Conservation (phyloP, 2,888 invertebrate species). For the Salticus scenicus region DNA sequence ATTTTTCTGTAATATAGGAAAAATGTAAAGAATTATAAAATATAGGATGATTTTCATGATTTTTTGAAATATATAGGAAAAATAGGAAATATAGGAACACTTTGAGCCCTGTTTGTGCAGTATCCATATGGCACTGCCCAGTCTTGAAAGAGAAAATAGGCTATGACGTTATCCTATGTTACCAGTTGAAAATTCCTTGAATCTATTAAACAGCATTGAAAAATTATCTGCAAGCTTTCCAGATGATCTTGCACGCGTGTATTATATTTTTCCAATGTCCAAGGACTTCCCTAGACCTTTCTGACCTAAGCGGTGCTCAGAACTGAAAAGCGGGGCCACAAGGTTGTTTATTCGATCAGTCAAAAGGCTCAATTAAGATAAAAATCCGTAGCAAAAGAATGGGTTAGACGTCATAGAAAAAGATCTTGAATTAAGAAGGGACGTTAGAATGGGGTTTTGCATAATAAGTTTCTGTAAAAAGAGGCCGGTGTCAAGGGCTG, state of each 20-base stretch:
- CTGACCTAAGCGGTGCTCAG: constrained; percentile 10
- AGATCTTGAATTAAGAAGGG: constrained; percentile 18
- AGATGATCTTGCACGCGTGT: neutral
- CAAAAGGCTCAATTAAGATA: constrained; percentile 5
- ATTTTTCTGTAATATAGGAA: too few relatives aligned
- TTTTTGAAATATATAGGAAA: too few relatives aligned
- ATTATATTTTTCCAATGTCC: constrained; percentile 8
- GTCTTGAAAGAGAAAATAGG: too few relatives aligned
- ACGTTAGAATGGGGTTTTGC: constrained; percentile 43
- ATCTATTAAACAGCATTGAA: neutral
- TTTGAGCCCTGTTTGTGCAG: too few relatives aligned
- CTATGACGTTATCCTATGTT: too few relatives aligned
- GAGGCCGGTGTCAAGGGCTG: constrained; percentile 58
- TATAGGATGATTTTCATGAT: too few relatives aligned
- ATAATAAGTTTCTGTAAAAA: constrained; percentile 42
- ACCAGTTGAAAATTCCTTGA: too few relatives aligned
- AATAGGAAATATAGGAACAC: too few relatives aligned
- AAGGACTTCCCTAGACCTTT: constrained; percentile 46
- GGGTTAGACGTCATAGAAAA: neutral
- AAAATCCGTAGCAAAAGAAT: constrained; percentile 9
- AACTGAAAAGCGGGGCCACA: neutral
- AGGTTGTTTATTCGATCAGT: constrained; percentile 15
- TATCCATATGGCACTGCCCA: too few relatives aligned
- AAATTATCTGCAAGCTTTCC: neutral
- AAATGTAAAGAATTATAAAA: too few relatives aligned